These are phyloP conservation scores for Baccha elongata DNA, from an alignment of 2,888 invertebrate species.

Conservation along the genomic window DNA sequence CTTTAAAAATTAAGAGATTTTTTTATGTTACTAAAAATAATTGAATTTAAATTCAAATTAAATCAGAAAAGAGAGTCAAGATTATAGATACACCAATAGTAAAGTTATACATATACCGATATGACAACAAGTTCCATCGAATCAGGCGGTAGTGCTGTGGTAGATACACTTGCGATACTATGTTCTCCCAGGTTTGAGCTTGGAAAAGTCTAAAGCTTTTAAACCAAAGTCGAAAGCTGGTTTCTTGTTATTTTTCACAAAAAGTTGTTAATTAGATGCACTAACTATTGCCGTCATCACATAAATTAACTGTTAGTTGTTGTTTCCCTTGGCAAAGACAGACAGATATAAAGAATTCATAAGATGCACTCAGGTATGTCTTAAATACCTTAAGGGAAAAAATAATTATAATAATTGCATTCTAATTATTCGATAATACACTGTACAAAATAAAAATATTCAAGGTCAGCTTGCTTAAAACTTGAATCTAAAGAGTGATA, in stretches of 20 bases:
- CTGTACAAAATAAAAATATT: background rate
- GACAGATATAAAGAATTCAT: background rate
- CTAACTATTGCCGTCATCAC: background rate
- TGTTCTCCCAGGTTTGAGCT: background rate
- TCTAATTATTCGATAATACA: background rate
- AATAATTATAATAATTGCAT: no score
- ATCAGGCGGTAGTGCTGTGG: no score
- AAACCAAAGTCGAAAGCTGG: constrained; percentile 11
- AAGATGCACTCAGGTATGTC: background rate
- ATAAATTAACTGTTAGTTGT: background rate
- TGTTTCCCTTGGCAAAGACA: no score
- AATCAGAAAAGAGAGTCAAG: background rate
- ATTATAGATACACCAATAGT: background rate
- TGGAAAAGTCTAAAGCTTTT: background rate
- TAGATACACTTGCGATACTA: no score
- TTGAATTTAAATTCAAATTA: background rate
- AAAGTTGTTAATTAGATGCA: background rate
- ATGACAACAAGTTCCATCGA: no score
- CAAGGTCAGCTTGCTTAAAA: background rate
- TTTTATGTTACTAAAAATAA: no score
- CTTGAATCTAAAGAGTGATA: background rate
- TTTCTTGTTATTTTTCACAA: background rate
- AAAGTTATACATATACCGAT: no score
- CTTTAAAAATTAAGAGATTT: no score
- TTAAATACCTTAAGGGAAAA: no score